These are phyloP conservation scores for Penaeus vannamei DNA, from an alignment of 1,140 invertebrate species.

Conservation along the genomic window DNA sequence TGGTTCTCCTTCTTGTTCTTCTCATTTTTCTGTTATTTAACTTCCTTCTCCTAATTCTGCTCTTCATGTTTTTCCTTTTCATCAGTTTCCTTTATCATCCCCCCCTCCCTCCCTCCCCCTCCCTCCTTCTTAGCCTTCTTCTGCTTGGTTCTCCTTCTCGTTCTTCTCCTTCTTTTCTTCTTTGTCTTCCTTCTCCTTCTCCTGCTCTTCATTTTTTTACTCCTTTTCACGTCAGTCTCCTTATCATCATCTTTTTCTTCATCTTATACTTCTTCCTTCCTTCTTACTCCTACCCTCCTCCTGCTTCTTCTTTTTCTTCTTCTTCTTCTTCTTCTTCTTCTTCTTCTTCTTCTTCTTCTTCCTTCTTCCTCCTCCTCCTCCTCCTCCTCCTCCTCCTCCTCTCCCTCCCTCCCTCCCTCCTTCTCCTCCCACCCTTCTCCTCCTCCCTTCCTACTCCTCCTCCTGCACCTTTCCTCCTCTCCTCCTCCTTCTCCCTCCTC, in stretches of 20 bases:
- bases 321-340: background rate
- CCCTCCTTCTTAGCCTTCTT: background rate
- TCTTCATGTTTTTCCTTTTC: background rate
- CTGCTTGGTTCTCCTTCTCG: background rate
- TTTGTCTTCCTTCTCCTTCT: background rate
- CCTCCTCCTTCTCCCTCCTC: too few relatives aligned
- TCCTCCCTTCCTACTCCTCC: too few relatives aligned
- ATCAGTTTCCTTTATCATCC: background rate
- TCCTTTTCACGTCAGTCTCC: background rate
- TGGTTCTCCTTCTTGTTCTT: background rate
- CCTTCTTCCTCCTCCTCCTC: background rate
- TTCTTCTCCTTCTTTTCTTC: background rate
- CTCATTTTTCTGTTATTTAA: background rate
- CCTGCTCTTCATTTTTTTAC: background rate
- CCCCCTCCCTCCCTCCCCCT: background rate
- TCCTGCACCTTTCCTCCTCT: too few relatives aligned
- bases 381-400: background rate
- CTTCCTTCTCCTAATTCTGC: too few relatives aligned
- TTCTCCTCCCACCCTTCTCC: too few relatives aligned
- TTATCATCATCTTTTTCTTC: background rate
- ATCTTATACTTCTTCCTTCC: background rate
- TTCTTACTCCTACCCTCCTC: background rate
- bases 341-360: background rate
- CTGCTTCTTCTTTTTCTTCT: background rate
- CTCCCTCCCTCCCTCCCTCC: too few relatives aligned